Base-by-base conservation (phyloP, 1,140 invertebrate species). In the Hyles vespertilio region DNA sequence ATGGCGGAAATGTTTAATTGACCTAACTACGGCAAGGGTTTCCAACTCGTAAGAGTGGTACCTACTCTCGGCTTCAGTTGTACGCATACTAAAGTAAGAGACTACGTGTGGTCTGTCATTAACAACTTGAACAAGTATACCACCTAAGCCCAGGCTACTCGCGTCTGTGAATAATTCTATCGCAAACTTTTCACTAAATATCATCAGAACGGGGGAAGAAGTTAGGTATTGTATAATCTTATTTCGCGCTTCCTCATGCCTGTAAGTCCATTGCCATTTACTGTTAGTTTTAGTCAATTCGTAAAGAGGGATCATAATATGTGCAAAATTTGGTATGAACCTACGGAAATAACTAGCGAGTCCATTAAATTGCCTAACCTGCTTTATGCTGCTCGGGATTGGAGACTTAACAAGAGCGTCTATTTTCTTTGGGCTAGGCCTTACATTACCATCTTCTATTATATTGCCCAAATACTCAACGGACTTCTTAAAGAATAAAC, bases 261-360 rank as follows among this genome's bases (percentile, higher is more conserved):
- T 45, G 3, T 69, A 59, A 3, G 11, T 69, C 63, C 69, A 71
- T 63, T 47, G 32, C 58, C 61, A 65, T 44, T 63, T 70, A 4
- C 56, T 55, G 0, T 47, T 46, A 43, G 49, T n/a, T 56, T 64
- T 63, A 5, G 58, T 70, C 3, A 65, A 64, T 55, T 56, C 36
- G 7, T 67, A 71, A 7, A 71, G 46, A 0, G 87, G 86, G 12
- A 67, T 58, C 32, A 85, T 69, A 3, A 83, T 55, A 3, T 65
- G 58, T 11, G 53, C 33, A 63, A 90, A 91, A 66, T 90, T 68
- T 8, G 68, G 65, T 34, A 91, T 73, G 59, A 89, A 91, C 7
- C 72, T 52, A 6, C 81, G 56, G 59, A 89, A 89, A 66, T 84
- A 90, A 3, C 74, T 72, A 2, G 81, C 69, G 55, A 22, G 22